Evolutionary conservation across 2,888 invertebrate species (phyloP), one percentile per base, ranked within the genome.

Genomic region (Alcis repandata): DNA sequence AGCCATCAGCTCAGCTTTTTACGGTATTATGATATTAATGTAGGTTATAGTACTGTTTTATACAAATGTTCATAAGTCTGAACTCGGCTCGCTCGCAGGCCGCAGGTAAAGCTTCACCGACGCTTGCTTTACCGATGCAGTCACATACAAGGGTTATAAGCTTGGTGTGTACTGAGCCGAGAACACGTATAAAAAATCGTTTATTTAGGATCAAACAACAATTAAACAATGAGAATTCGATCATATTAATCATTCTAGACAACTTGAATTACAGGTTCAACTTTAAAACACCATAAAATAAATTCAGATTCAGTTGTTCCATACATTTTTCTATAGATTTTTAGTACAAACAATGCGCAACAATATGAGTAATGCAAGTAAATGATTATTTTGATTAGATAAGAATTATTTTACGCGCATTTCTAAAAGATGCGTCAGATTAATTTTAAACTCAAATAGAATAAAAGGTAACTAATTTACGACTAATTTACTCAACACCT

Each of bases 21-120:
- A 68, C 63, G 63, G 68, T 61, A 68, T 45, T 41, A 48, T 52
- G 48, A 62, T 64, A 66, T 46, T 27, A n/a, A 64, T 62, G 57
- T 64, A 51, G 61, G 66, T 54, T 67, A 70, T 33, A 17, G 17
- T 43, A 22, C 40, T 38, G 32, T 33, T 33, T n/a, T 36, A 41
- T 20, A 20, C 10, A 20, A 7, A 17, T 46, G 43, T 41, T n/a
- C 27, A 19, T 38, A 20, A 56, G 36, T 46, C 36, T 63, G 57
- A 45, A 46, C 48, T 43, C 56, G 38, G 9, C 19, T 48, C 19
- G 53, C 41, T 40, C 36, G 46, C 32, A 62, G 38, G 20, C 27
- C 33, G 22, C n/a, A 15, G n/a, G n/a, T n/a, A n/a, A n/a, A n/a
- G 15, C 22, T 36, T 40, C 2, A 27, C 13, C 22, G 56, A 52